Percentiles rank a stretch among this genome's conserved stretches.
Conservation (phyloP, 1,140 invertebrate genomes). For the Bombus balteatus region DNA sequence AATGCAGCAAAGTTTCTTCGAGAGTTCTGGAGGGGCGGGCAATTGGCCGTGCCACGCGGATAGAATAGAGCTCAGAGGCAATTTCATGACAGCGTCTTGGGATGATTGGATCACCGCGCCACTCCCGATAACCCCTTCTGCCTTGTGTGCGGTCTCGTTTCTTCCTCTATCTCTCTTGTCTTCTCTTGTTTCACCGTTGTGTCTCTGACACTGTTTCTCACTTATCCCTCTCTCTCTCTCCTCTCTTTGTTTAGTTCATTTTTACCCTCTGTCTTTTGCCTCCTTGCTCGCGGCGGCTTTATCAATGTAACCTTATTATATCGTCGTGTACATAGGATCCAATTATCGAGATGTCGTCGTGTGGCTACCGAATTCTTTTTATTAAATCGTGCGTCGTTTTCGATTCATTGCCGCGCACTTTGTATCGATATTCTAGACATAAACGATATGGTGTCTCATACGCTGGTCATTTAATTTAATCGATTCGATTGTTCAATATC, state of each 20-base stretch:
- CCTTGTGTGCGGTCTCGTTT: constrained; percentile 41
- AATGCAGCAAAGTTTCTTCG: constrained; percentile 75
- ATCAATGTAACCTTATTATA: constrained; percentile 76
- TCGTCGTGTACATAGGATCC: constrained; percentile 60
- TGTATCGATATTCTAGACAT: background rate
- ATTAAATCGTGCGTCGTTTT: constrained; percentile 63
- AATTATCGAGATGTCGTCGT: constrained; percentile 69
- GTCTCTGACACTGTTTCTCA: background rate
- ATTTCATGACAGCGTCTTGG: constrained; percentile 78
- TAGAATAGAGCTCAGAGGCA: constrained; percentile 76
- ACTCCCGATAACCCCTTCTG: constrained; percentile 73
- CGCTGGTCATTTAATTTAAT: background rate
- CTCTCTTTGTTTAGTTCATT: background rate
- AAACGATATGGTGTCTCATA: background rate
- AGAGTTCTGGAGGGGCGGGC: constrained; percentile 65
- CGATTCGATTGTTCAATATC: background rate
- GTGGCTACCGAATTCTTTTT: constrained; percentile 65
- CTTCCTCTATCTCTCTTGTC: background rate
- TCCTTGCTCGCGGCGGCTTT: constrained; percentile 48
- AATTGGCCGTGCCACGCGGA: constrained; percentile 76
- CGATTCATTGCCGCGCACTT: constrained; percentile 14
- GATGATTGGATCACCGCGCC: constrained; percentile 79
- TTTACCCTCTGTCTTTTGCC: constrained; percentile 32
- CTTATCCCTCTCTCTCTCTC: background rate
- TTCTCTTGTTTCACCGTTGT: background rate